phyloP scores from a whole-genome alignment of 1,140 invertebrate species.

The Melitaea cinxia region DNA sequence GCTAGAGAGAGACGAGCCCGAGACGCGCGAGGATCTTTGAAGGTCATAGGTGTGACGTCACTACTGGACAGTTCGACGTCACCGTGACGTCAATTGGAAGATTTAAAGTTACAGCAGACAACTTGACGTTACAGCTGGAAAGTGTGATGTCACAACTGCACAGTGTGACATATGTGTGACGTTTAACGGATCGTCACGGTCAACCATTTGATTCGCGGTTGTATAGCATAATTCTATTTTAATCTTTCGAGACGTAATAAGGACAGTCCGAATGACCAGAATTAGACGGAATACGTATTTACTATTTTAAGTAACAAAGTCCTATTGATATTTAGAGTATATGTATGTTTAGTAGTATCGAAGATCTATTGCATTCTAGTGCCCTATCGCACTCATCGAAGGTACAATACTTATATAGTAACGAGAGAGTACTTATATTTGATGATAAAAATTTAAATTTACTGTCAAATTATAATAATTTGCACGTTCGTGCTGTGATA shows the following conservation, averaged over 20 bases:
- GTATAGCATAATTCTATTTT: background rate
- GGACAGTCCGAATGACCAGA: background rate
- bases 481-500: slow-evolving; percentile 13
- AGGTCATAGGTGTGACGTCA: background rate
- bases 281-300: slow-evolving; percentile 4
- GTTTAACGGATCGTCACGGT: too few relatives aligned
- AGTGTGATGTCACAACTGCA: too few relatives aligned
- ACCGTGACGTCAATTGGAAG: too few relatives aligned
- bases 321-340: slow-evolving; percentile 6
- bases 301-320: slow-evolving; percentile 1
- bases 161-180: too few relatives aligned
- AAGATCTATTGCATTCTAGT: slow-evolving; percentile 1
- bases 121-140: too few relatives aligned
- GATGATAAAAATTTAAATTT: slow-evolving; percentile 2
- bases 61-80: too few relatives aligned
- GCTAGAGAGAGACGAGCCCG: slow-evolving; percentile 58
- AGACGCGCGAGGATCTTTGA: slow-evolving; percentile 54
- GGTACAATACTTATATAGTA: slow-evolving; percentile 7
- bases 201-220: too few relatives aligned
- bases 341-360: background rate
- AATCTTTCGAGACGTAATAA: background rate
- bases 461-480: slow-evolving; percentile 11
- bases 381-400: background rate
- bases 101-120: too few relatives aligned
- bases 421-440: slow-evolving; percentile 11